Base-by-base conservation (phyloP, 1,140 invertebrate species). In the Leptestheria dahalacensis region DNA sequence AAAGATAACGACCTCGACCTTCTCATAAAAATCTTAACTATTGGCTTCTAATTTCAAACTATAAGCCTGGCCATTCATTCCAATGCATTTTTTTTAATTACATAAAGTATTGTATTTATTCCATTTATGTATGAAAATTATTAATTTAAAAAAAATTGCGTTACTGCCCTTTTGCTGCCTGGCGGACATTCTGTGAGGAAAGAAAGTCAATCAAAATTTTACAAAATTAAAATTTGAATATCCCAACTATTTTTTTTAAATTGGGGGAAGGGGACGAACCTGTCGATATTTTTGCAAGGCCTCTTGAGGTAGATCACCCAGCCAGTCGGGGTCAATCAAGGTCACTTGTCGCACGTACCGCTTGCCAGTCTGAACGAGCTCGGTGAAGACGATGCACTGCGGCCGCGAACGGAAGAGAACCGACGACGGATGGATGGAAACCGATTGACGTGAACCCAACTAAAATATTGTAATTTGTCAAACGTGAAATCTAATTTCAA, bases 361-460 rank as follows among this genome's bases (percentile, higher is more conserved):
- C 66, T 85, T 86, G 41, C 78, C 80, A 0, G 92, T 95, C 66
- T 86, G 79, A 12, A 96, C 79, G 41, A 97, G 77, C 75, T 97
- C 92, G 1, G 85, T 86, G 71, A 88, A 98, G 6, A 97, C 73
- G n/a, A 97, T 76, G 61, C 81, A 83, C 24, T 79, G 75, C 0
- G 88, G 85, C 65, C 84, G 81, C 51, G 80, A 81, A 46, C 82
- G 73, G 68, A 85, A 83, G 48, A 94, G 70, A 50, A 79, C 78
- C 11, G 88, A 89, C 18, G 84, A 84, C 9, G 91, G 91, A 74
- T 96, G 91, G 67, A 96, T 86, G 33, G 76, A 70, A 4, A 87
- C 83, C 21, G 76, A 70, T 69, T 86, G 81, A 55, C 76, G 77
- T 23, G 78, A 79, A 33, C 77, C 75, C 53, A 84, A 66, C 83